These are phyloP conservation scores for Tolypeutes matacus DNA, from an alignment of 2,797 vertebrate species.

Conservation along the genomic window DNA sequence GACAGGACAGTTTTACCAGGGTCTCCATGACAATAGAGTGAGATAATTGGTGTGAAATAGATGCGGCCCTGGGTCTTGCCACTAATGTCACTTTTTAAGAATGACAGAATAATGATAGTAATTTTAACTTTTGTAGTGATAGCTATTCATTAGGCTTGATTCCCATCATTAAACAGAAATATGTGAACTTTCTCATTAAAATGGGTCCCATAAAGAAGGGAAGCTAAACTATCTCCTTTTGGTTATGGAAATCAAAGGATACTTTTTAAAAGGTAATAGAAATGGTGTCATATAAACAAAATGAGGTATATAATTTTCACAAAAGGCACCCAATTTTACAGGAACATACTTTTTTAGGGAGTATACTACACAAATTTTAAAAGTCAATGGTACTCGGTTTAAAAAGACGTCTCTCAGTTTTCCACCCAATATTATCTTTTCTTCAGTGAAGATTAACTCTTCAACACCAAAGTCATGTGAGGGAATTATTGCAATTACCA, in stretches of 20 bases:
- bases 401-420: conserved; percentile 26
- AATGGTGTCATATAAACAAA: conserved; percentile 9
- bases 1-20: not conserved
- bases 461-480: not conserved
- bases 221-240: conserved; percentile 27
- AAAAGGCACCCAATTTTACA: not conserved
- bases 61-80: not conserved
- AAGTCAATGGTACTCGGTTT: not conserved
- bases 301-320: not conserved
- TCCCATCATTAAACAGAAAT: not conserved
- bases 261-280: conserved; percentile 22
- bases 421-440: not conserved
- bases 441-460: not conserved
- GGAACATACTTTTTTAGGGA: conserved; percentile 1
- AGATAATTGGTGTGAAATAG: conserved; percentile 47
- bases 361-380: not conserved
- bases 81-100: not conserved
- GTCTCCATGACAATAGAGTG: not conserved
- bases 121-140: not conserved
- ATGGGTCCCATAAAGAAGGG: not conserved
- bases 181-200: conserved; percentile 37
- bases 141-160: conserved; percentile 45
- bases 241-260: conserved; percentile 49
- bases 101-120: not conserved
- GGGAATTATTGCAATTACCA: not conserved